phyloP scores from a whole-genome alignment of 2,888 invertebrate genomes.

The Odontomyia ornata region DNA sequence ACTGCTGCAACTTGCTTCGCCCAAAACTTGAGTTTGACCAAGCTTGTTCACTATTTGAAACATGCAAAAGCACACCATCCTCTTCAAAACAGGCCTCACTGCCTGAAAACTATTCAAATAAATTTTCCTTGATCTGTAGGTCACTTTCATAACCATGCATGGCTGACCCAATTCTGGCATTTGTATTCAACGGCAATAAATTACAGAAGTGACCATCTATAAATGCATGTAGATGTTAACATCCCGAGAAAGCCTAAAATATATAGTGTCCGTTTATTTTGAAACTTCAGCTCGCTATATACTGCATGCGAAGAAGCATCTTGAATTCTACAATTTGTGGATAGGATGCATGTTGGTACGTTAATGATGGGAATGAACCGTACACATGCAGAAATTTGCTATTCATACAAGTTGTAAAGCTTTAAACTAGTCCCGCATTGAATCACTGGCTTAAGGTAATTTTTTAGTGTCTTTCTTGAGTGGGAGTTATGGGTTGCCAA shows the following conservation, averaged over 20 bases:
- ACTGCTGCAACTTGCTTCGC: not conserved
- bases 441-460: no score
- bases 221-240: not conserved
- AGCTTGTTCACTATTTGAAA: not conserved
- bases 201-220: constrained; percentile 25
- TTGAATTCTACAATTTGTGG: not conserved
- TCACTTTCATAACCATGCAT: constrained; percentile 37
- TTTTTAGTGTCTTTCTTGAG: no score
- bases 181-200: constrained; percentile 32
- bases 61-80: constrained; percentile 1
- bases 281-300: not conserved
- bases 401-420: no score
- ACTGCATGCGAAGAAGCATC: not conserved
- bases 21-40: not conserved
- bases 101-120: constrained; percentile 41
- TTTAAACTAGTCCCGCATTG: no score
- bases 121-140: constrained; percentile 39
- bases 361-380: no score
- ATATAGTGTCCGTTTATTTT: not conserved
- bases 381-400: no score
- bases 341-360: no score
- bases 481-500: no score
- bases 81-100: not conserved
- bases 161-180: constrained; percentile 32
- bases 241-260: not conserved